Conservation (phyloP, 2,113 vertebrate genomes). For the Lepidiolamprologus cunningtoni region DNA sequence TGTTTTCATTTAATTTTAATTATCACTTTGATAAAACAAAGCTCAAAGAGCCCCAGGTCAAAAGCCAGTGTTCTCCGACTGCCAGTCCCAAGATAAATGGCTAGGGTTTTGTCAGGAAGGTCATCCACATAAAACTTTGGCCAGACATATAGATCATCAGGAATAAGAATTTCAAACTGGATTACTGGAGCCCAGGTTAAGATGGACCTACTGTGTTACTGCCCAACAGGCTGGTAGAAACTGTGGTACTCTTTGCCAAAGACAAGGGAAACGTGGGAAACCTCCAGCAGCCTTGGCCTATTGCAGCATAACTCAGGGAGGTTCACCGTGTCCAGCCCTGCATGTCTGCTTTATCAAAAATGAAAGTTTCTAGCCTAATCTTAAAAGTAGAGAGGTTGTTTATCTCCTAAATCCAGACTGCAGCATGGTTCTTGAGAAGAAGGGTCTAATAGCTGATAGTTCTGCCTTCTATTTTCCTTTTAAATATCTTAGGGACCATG, state of each 20-base stretch:
- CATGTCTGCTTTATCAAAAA: not conserved
- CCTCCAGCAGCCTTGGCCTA: not conserved
- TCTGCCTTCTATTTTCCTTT: rapidly evolving
- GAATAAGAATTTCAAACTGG: not conserved
- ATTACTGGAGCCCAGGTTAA: not conserved
- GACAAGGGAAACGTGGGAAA: not conserved
- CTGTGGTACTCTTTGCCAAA: not conserved
- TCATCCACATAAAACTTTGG: not conserved
- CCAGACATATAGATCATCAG: not conserved
- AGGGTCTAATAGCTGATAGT: not conserved
- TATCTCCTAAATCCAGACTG: not conserved
- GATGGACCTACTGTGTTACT: not conserved
- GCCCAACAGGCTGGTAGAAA: not conserved
- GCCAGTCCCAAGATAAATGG: not conserved
- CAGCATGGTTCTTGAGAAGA: not conserved
- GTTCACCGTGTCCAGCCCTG: not conserved
- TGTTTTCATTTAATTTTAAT: not conserved
- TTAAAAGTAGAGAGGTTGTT: not conserved
- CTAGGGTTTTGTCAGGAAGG: not conserved
- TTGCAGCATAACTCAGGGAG: not conserved
- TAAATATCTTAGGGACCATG: rapidly evolving
- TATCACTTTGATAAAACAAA: not conserved
- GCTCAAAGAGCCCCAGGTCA: too few species aligned
- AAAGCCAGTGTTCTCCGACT: not conserved
- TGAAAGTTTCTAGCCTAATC: not conserved